Percentiles rank a stretch among this genome's conserved stretches.
Evolutionary conservation across 2,888 invertebrate genomes (phyloP).

Genomic region (Rhagophthalmus giganteus): DNA sequence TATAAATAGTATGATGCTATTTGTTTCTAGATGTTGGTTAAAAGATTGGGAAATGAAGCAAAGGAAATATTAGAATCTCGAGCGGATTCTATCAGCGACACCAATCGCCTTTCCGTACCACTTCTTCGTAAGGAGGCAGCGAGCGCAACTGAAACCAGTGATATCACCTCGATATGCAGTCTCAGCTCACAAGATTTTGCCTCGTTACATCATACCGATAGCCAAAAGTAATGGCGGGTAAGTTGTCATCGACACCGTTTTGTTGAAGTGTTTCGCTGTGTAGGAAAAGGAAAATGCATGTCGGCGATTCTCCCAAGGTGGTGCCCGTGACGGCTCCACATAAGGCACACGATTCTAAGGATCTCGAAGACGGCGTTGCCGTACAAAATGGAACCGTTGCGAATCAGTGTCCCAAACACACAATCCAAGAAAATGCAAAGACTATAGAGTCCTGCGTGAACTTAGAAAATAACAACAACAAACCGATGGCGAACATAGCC

Average conservation of each 20-base stretch:
- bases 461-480: constrained; percentile 2
- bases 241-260: no score
- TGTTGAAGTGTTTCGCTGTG: no score
- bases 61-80: constrained; percentile 51
- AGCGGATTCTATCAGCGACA: constrained; percentile 48
- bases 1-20: not conserved
- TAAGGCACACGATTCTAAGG: constrained; percentile 6
- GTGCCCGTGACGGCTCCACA: constrained; percentile 7
- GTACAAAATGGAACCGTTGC: constrained; percentile 37
- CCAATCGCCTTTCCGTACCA: constrained; percentile 55
- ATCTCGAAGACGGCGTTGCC: constrained; percentile 27
- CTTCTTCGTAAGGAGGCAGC: constrained; percentile 59
- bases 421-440: constrained; percentile 1
- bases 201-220: constrained; percentile 60
- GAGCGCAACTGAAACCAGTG: constrained; percentile 70
- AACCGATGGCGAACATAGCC: constrained; percentile 1
- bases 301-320: constrained; percentile 41
- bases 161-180: constrained; percentile 73
- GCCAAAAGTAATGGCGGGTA: constrained; percentile 55
- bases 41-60: constrained; percentile 68
- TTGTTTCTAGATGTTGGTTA: constrained; percentile 63
- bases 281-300: constrained; percentile 38
- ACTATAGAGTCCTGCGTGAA: not conserved
- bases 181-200: constrained; percentile 63
- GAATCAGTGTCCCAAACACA: constrained; percentile 9